Evolutionary conservation across 2,797 vertebrate species (phyloP), one percentile per base, ranked within the genome.

Genomic region (Sphenodon punctatus): DNA sequence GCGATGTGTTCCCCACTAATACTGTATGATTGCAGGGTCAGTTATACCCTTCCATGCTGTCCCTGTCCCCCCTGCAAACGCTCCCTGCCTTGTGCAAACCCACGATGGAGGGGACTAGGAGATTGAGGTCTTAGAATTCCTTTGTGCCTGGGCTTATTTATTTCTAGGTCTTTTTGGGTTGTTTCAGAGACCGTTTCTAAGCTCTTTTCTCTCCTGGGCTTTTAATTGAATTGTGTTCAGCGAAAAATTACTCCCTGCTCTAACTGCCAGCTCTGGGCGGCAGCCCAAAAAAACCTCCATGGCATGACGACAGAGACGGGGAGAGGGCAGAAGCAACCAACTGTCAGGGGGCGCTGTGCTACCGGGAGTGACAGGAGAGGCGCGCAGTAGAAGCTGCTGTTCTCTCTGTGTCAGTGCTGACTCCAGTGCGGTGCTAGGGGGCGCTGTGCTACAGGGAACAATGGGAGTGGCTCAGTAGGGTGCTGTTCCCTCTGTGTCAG

Each of bases 111-210:
- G 49, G 2, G 49, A n/a, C n/a, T 17, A n/a, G 49, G 49, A 10
- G 15, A 30, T n/a, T 10, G n/a, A n/a, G 53, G 6, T n/a, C 39
- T 41, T 41, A 39, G 2, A 13, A 38, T 42, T 15, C 25, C 17
- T 12, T 8, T 16, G 14, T 8, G 22, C 10, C 48, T 14, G 4
- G 11, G 10, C 5, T 27, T 32, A 34, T 51, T 16, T 51, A 16
- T n/a, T 30, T 2, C 46, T 10, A 0, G 14, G 22, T 20, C 36
- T 16, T 4, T 1, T 3, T 0, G 53, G 39, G 64, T 13, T 30
- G 16, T 30, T 27, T 42, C 34, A 8, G 56, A 32, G 80, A 32
- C 1, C 8, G 17, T n/a, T 27, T n/a, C 19, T 1, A 30, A 4
- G 4, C 22, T 60, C 11, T 23, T 38, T 0, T 5, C 14, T 5